Percentiles rank a stretch among this genome's conserved stretches.
Conservation (phyloP, 2,797 vertebrate species). For the Aulostomus chinensis region DNA sequence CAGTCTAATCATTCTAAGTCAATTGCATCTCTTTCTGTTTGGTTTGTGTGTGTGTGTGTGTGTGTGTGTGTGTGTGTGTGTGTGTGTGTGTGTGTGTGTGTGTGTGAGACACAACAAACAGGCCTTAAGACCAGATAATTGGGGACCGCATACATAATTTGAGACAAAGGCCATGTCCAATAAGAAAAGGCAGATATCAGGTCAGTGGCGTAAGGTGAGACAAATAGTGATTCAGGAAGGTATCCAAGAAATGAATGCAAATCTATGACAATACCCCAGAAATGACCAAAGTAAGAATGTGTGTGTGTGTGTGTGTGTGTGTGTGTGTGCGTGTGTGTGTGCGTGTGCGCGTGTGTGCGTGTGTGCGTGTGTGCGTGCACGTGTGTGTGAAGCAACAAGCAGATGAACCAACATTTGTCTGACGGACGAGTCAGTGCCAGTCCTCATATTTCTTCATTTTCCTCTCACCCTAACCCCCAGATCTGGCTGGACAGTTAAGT, state of each 20-base stretch:
- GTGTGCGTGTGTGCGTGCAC: constrained; percentile 5
- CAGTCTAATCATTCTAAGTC: constrained; percentile 78
- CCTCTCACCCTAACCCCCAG: constrained; percentile 45
- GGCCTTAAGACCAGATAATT: too few species aligned
- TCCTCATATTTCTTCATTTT: constrained; percentile 71
- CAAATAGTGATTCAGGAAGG: too few species aligned
- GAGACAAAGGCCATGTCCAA: too few species aligned
- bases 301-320: too few species aligned
- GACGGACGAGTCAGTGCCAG: constrained; percentile 57
- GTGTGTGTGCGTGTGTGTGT: constrained; percentile 1
- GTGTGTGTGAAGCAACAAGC: constrained; percentile 40
- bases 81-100: constrained; percentile 7
- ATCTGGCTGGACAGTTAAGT: constrained; percentile 65
- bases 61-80: constrained; percentile 11
- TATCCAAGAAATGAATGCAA: too few species aligned
- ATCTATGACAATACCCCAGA: too few species aligned
- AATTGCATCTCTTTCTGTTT: constrained; percentile 60
- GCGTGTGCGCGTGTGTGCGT: constrained; percentile 10
- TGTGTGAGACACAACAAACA: too few species aligned
- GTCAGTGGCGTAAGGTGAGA: too few species aligned
- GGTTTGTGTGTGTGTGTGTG: constrained; percentile 8
- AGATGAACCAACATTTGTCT: constrained; percentile 75
- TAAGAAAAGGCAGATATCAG: too few species aligned
- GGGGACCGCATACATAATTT: too few species aligned
- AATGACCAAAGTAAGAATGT: too few species aligned